phyloP scores from a whole-genome alignment of 2,113 vertebrate genomes.

The Microtus oregoni region DNA sequence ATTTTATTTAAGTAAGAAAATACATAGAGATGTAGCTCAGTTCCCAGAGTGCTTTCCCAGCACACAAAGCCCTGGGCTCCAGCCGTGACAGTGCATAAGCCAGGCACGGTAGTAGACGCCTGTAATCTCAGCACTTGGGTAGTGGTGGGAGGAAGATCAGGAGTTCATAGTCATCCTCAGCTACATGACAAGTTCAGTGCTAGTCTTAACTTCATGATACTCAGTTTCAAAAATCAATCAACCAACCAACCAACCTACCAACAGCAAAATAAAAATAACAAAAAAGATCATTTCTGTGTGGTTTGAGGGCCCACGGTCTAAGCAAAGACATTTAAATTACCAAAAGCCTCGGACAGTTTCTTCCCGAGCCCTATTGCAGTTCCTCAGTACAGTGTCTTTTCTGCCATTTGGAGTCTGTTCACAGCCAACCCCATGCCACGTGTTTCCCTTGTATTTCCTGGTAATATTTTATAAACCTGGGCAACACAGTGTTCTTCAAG shows the following conservation, averaged over 20 bases:
- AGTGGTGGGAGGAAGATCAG: neutral
- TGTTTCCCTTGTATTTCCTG: constrained; percentile 45
- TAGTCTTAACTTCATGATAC: neutral
- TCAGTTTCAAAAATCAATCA: neutral
- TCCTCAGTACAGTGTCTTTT: neutral
- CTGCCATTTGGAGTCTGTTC: neutral
- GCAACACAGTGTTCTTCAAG: constrained; percentile 74
- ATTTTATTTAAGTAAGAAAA: constrained; percentile 40
- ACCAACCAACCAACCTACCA: neutral
- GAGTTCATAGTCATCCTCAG: neutral
- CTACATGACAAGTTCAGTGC: neutral
- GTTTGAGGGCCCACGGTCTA: neutral
- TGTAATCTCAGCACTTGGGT: neutral
- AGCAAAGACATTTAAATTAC: neutral
- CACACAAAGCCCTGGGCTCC: neutral
- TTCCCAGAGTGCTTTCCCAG: neutral
- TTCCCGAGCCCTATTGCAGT: neutral
- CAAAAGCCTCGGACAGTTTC: neutral
- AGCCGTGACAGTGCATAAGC: neutral
- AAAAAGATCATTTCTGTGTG: neutral
- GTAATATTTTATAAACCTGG: constrained; percentile 56
- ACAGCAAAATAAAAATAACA: neutral
- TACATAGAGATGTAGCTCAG: neutral
- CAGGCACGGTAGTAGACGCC: neutral
- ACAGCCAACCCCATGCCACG: neutral